Conservation (phyloP, 2,113 vertebrate genomes). For the Smithornis capensis region DNA sequence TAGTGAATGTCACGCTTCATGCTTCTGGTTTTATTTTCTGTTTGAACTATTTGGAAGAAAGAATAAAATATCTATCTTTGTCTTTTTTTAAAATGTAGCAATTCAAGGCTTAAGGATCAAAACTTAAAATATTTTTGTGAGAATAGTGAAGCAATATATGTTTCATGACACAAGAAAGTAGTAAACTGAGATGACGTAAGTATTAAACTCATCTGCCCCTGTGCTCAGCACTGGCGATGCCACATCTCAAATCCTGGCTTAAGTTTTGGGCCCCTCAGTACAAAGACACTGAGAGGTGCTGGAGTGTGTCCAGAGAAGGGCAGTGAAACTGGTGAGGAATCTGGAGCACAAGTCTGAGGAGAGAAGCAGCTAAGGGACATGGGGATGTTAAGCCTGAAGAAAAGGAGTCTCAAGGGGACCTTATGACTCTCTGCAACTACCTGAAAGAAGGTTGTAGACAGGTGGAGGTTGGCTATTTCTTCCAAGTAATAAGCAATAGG, state of each 20-base stretch:
- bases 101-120: neutral
- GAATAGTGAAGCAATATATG: neutral
- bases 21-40: neutral
- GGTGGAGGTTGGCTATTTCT: neutral
- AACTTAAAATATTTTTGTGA: neutral
- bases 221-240: neutral
- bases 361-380: neutral
- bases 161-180: neutral
- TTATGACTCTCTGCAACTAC: neutral
- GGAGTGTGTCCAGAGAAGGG: neutral
- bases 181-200: neutral
- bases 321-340: neutral
- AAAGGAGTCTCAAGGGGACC: neutral
- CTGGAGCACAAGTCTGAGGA: neutral
- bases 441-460: neutral
- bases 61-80: neutral
- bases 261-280: neutral
- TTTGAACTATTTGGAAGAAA: neutral
- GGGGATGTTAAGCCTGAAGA: neutral
- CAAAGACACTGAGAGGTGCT: neutral
- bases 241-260: neutral
- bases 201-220: accelerated
- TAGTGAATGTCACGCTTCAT: neutral
- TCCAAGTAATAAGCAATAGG: neutral
- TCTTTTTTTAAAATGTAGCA: neutral